Percentiles rank a stretch among this genome's conserved stretches.
phyloP scores from a whole-genome alignment of 2,797 vertebrate species.

The Sphenopsis melanotis region DNA sequence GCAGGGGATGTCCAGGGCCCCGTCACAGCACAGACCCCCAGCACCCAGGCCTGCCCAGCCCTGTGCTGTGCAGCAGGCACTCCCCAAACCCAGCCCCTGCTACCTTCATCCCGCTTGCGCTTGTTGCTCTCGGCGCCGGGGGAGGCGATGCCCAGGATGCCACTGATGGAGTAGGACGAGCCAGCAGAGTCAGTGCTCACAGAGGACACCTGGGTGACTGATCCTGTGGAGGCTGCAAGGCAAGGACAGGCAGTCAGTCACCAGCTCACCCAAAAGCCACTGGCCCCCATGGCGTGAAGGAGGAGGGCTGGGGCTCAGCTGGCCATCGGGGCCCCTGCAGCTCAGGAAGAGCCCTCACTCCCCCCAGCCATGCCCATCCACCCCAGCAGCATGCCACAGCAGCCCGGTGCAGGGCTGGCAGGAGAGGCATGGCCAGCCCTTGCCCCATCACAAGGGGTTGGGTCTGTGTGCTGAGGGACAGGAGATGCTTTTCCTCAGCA shows the following conservation, averaged over 20 bases:
- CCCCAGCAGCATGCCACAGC: fast-evolving
- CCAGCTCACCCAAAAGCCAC: not conserved
- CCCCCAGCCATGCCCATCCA: not conserved
- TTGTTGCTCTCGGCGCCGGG: slow-evolving; percentile 90
- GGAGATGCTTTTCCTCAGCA: not conserved
- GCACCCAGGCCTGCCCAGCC: not conserved
- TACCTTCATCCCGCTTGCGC: slow-evolving; percentile 97
- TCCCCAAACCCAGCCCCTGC: not conserved
- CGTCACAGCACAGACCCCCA: fast-evolving
- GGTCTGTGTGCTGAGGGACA: fast-evolving
- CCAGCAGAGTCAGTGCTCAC: slow-evolving; percentile 93
- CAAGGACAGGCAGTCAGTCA: not conserved
- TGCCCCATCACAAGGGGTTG: fast-evolving
- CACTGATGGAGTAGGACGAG: slow-evolving; percentile 97
- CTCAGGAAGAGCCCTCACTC: not conserved
- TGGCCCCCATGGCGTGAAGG: fast-evolving
- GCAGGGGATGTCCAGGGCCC: fast-evolving
- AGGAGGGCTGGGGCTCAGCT: not conserved
- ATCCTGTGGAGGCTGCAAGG: slow-evolving; percentile 87
- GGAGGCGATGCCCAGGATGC: slow-evolving; percentile 94
- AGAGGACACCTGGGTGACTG: slow-evolving; percentile 91
- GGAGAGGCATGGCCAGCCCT: fast-evolving
- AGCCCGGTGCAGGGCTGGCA: not conserved
- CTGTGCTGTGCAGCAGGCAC: too few species aligned
- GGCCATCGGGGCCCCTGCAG: fast-evolving